These are phyloP conservation scores for Premnoplex brunnescens DNA, from an alignment of 2,797 vertebrate genomes.

Conservation along the genomic window DNA sequence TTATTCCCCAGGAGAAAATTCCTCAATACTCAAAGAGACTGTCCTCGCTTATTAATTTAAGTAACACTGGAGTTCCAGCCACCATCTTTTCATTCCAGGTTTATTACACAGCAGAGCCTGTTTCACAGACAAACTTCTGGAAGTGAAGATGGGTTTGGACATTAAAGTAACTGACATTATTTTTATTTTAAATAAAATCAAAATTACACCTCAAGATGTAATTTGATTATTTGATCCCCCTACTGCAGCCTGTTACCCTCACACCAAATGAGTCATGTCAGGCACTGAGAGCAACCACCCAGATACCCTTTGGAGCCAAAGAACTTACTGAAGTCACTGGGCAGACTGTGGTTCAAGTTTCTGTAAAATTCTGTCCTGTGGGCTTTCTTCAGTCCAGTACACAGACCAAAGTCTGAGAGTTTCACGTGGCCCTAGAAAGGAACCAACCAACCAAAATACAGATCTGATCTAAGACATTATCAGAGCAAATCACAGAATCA, in stretches of 20 bases:
- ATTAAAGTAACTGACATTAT: neutral
- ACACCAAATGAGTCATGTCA: neutral
- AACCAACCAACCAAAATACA: neutral
- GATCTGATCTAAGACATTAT: neutral
- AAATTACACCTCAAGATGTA: neutral
- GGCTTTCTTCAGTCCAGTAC: slow-evolving; percentile 96
- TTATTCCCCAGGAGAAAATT: neutral
- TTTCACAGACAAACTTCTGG: neutral
- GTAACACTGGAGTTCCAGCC: neutral
- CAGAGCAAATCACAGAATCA: neutral
- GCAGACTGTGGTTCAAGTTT: slow-evolving; percentile 95
- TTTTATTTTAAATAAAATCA: neutral
- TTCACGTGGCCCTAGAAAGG: slow-evolving; percentile 91
- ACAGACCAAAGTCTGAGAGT: slow-evolving; percentile 97
- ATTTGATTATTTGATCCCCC: neutral
- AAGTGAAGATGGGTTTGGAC: neutral
- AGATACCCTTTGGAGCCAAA: neutral
- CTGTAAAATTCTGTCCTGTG: slow-evolving; percentile 98
- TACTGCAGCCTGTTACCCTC: neutral
- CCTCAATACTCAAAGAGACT: neutral
- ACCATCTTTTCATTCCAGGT: neutral
- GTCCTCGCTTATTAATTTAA: neutral
- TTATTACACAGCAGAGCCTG: neutral
- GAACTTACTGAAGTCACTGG: slow-evolving; percentile 94
- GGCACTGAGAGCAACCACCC: neutral